These are phyloP conservation scores for Cydia pomonella DNA, from an alignment of 1,140 invertebrate species.

Conservation along the genomic window DNA sequence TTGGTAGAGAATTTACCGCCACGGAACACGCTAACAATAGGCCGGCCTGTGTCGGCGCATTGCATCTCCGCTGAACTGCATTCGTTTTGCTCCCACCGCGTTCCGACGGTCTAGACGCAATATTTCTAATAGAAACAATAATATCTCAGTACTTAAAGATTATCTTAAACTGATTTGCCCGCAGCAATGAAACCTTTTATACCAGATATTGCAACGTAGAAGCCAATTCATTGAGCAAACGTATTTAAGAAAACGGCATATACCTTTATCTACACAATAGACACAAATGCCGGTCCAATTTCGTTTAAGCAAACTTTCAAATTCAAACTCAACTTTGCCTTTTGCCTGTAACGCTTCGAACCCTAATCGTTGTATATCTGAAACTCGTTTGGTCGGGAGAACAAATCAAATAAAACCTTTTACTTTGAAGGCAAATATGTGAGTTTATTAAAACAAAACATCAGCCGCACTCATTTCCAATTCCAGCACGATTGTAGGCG, in stretches of 20 bases:
- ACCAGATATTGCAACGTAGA: background rate
- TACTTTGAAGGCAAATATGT: constrained; percentile 68
- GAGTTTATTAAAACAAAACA: constrained; percentile 75
- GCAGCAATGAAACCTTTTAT: constrained; percentile 10
- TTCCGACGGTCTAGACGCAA: constrained; percentile 75
- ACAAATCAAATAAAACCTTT: constrained; percentile 68
- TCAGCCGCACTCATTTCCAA: constrained; percentile 65
- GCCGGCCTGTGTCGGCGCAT: constrained; percentile 51
- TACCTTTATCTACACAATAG: background rate
- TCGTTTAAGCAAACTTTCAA: constrained; percentile 36
- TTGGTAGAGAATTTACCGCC: constrained; percentile 60
- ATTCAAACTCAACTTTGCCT: constrained; percentile 38
- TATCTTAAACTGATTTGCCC: constrained; percentile 21
- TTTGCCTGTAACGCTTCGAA: constrained; percentile 39
- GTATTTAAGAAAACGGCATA: constrained; percentile 18
- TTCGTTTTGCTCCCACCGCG: constrained; percentile 67
- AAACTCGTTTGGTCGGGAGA: constrained; percentile 61
- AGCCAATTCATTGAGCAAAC: constrained; percentile 25
- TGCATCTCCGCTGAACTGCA: constrained; percentile 40
- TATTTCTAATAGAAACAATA: constrained; percentile 63
- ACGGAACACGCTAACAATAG: constrained; percentile 73
- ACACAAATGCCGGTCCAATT: constrained; percentile 8
- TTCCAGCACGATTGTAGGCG: constrained; percentile 55
- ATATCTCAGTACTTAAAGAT: constrained; percentile 49
- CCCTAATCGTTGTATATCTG: constrained; percentile 52